These are phyloP conservation scores for Cephus rjabovi DNA, from an alignment of 2,888 invertebrate genomes.

Conservation along the genomic window DNA sequence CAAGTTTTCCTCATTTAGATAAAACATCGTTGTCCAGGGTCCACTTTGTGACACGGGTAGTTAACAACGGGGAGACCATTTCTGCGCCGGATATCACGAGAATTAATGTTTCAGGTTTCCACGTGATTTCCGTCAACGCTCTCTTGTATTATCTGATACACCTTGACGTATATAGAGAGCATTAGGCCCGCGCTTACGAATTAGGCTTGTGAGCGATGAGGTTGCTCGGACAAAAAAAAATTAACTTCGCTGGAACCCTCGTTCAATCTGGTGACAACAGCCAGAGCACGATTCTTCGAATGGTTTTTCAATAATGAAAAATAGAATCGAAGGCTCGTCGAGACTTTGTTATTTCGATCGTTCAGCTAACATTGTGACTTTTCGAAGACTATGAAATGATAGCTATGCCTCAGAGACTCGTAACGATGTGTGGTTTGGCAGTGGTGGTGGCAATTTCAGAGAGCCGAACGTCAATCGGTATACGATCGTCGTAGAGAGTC, in stretches of 20 bases:
- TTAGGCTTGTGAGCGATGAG: neutral
- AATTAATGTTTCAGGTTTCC: too few species aligned
- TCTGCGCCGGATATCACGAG: too few species aligned
- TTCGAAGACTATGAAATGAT: slow-evolving; percentile 18
- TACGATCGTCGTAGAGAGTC: slow-evolving; percentile 91
- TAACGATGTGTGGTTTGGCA: slow-evolving; percentile 80
- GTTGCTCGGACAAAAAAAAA: too few species aligned
- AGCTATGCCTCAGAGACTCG: slow-evolving; percentile 60
- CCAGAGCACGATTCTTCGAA: too few species aligned
- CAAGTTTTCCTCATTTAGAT: too few species aligned
- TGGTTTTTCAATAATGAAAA: neutral
- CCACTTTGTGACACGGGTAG: neutral
- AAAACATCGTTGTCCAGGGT: neutral
- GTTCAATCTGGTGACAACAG: too few species aligned
- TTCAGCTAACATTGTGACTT: neutral
- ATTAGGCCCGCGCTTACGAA: neutral
- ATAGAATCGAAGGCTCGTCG: neutral
- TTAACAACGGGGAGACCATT: neutral
- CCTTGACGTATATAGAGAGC: too few species aligned
- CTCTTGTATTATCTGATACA: too few species aligned
- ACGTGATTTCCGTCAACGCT: too few species aligned
- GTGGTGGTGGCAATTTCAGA: slow-evolving; percentile 92
- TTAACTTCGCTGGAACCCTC: too few species aligned
- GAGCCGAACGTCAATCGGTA: slow-evolving; percentile 87
- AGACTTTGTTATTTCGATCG: neutral